Conservation (phyloP, 2,888 invertebrate genomes). For the Micoletzkya japonica region DNA sequence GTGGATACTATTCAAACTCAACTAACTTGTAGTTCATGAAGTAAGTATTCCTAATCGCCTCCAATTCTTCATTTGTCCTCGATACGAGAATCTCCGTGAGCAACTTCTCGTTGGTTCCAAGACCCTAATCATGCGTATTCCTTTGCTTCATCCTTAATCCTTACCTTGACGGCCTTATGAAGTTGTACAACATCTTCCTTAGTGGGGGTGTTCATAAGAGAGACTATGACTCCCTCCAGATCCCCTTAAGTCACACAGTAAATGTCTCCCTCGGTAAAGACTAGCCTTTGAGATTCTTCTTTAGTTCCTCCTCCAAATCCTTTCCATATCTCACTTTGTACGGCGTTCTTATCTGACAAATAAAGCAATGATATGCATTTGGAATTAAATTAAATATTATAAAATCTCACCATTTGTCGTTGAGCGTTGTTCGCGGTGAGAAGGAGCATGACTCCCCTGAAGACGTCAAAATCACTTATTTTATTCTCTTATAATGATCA, state of each 20-base stretch:
- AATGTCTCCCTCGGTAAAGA: too few species aligned
- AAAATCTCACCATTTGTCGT: not conserved
- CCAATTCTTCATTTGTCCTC: slow-evolving; percentile 69
- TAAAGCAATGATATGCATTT: not conserved
- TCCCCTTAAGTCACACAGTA: too few species aligned
- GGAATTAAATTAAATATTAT: not conserved
- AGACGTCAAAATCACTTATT: too few species aligned
- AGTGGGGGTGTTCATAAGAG: slow-evolving; percentile 8
- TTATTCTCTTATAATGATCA: too few species aligned
- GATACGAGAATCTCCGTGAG: slow-evolving; percentile 86
- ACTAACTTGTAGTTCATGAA: slow-evolving; percentile 40
- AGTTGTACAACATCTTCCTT: slow-evolving; percentile 2
- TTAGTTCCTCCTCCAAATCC: not conserved
- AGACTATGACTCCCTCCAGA: slow-evolving; percentile 5
- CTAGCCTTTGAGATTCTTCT: slow-evolving; percentile 2
- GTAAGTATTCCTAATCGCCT: slow-evolving; percentile 45
- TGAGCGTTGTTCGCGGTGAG: not conserved
- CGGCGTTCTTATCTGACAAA: not conserved
- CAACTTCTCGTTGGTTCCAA: slow-evolving; percentile 80
- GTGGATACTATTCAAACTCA: too few species aligned
- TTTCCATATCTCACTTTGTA: slow-evolving; percentile 7
- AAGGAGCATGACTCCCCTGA: not conserved
- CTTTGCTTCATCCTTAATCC: too few species aligned
- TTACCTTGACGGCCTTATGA: not conserved
- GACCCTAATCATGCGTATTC: too few species aligned